These are phyloP conservation scores for Enteromius fasciolatus DNA, from an alignment of 2,797 vertebrate genomes.

Conservation along the genomic window DNA sequence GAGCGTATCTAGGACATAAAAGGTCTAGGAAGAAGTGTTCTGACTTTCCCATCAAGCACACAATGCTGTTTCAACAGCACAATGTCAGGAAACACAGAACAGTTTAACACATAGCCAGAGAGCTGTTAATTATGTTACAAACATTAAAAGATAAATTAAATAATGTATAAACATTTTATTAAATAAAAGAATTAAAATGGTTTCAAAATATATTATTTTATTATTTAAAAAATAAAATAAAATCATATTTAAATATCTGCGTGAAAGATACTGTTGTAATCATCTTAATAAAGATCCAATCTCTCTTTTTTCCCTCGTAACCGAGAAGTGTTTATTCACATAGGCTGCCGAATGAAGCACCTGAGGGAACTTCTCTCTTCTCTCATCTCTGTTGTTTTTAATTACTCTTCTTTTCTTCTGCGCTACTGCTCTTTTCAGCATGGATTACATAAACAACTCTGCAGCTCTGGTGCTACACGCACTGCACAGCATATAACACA, in stretches of 20 bases:
- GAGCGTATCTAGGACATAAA: conserved; percentile 10
- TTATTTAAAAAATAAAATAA: neutral
- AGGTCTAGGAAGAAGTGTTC: neutral
- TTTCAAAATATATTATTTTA: neutral
- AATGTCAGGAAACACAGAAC: conserved; percentile 17
- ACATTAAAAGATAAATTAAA: neutral
- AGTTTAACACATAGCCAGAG: neutral
- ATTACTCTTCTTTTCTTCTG: conserved; percentile 38
- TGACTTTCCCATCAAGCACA: conserved; percentile 17
- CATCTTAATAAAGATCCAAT: neutral
- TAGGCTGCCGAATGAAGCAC: conserved; percentile 11
- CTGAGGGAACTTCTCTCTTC: conserved; percentile 29
- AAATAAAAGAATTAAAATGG: too few relatives aligned
- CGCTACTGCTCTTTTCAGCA: conserved; percentile 15
- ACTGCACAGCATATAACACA: conserved; percentile 6
- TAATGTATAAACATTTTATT: neutral
- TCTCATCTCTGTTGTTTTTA: conserved; percentile 47
- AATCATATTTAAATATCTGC: neutral
- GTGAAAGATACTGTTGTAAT: neutral
- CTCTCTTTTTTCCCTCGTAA: conserved; percentile 1
- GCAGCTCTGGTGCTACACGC: conserved; percentile 20
- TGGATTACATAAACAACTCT: conserved; percentile 22
- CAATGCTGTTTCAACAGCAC: neutral
- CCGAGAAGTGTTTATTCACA: neutral
- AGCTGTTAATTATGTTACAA: neutral